Conservation (phyloP, 1,140 invertebrate genomes). For the Araneus ventricosus region DNA sequence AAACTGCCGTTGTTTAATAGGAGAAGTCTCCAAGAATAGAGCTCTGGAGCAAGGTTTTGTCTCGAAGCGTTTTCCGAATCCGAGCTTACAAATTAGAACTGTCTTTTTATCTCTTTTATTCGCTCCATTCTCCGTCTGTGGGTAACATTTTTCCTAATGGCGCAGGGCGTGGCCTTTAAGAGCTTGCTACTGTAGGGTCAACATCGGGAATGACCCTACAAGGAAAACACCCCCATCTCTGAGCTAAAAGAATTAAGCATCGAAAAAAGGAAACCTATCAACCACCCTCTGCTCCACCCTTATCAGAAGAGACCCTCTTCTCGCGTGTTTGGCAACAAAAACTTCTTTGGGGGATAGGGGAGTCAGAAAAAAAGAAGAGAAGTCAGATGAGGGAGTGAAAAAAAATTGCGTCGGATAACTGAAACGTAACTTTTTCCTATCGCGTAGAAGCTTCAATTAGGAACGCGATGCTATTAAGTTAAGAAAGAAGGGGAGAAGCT, state of each 20-base stretch:
- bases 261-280: constrained; percentile 21
- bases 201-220: constrained; percentile 27
- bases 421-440: constrained; percentile 54
- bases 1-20: too few relatives aligned
- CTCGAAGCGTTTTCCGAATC: not conserved
- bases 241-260: constrained; percentile 40
- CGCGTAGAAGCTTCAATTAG: constrained; percentile 47
- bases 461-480: constrained; percentile 39
- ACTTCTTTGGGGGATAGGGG: not conserved
- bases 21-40: too few relatives aligned
- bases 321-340: not conserved
- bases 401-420: constrained; percentile 25
- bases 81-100: not conserved
- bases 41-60: not conserved
- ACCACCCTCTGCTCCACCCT: constrained; percentile 29
- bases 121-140: constrained; percentile 11
- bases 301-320: constrained; percentile 23
- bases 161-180: constrained; percentile 28
- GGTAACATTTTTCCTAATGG: constrained; percentile 34
- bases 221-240: constrained; percentile 5
- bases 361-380: not conserved
- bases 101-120: not conserved
- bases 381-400: not conserved
- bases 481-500: constrained; percentile 32
- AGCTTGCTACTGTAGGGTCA: constrained; percentile 36